Evolutionary conservation across 23 tunicate genomes (phyloP).

Genomic region (Diplosoma virens): DNA sequence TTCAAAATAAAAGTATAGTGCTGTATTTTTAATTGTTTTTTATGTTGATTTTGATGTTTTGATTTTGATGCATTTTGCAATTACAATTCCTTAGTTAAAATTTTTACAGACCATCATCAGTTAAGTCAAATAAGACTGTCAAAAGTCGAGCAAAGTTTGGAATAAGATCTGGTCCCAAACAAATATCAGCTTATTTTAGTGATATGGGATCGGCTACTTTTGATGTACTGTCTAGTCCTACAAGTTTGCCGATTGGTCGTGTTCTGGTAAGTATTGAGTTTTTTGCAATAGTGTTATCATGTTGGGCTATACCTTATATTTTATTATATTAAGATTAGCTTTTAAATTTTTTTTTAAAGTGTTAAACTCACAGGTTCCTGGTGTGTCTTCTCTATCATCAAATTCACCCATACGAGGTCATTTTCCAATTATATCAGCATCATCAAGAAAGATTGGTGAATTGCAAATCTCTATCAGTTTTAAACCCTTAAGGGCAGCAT

Average conservation of each 20-base stretch:
- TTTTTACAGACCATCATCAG: constrained; percentile 40
- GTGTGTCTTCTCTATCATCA: constrained; percentile 53
- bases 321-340: not conserved
- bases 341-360: not conserved
- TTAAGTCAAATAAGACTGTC: not conserved
- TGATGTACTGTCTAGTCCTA: constrained; percentile 78
- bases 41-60: no score
- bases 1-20: no score
- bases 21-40: no score
- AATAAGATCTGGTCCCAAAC: constrained; percentile 84
- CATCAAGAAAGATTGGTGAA: constrained; percentile 81
- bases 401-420: constrained; percentile 63
- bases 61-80: no score
- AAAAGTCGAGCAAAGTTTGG: constrained; percentile 74
- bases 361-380: constrained; percentile 41
- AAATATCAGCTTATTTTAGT: constrained; percentile 81
- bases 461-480: constrained; percentile 57
- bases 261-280: constrained; percentile 71
- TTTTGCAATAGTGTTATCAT: no score
- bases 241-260: constrained; percentile 64
- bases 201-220: constrained; percentile 80
- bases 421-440: constrained; percentile 76
- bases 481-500: constrained; percentile 54
- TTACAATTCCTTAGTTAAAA: not conserved
- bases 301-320: not conserved